phyloP scores from a whole-genome alignment of 2,113 vertebrate genomes.

The Platichthys flesus region DNA sequence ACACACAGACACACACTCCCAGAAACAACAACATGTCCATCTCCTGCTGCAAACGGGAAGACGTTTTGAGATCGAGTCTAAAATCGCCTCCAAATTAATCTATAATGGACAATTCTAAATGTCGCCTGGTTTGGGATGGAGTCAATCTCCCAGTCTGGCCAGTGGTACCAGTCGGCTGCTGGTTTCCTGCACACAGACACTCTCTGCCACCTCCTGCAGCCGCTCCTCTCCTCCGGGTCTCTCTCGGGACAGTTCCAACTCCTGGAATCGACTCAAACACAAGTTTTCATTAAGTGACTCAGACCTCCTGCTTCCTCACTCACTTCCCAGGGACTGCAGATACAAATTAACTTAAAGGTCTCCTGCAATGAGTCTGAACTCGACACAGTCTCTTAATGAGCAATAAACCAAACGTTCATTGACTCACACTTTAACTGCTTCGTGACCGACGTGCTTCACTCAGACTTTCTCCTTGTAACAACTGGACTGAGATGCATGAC shows the following conservation, averaged over 20 bases:
- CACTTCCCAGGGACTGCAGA: background rate
- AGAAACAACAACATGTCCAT: too few species aligned
- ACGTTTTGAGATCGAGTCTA: too few species aligned
- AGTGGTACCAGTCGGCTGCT: background rate
- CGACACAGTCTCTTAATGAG: background rate
- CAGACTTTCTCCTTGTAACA: background rate
- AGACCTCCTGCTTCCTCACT: background rate
- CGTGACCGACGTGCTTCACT: background rate
- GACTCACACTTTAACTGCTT: background rate
- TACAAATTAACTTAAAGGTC: background rate
- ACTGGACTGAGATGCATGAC: background rate
- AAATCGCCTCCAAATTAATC: too few species aligned
- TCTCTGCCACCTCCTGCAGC: background rate
- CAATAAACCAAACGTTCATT: background rate
- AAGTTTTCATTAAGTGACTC: background rate
- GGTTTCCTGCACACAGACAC: background rate
- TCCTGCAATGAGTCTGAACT: background rate
- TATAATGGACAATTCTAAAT: too few species aligned
- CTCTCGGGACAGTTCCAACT: background rate
- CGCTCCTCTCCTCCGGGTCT: background rate
- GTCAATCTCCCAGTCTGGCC: background rate
- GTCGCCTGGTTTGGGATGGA: too few species aligned
- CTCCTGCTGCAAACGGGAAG: too few species aligned
- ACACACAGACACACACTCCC: too few species aligned
- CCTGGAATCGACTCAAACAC: background rate